Percentiles rank a stretch among this genome's conserved stretches.
These are phyloP conservation scores for Pachymerium ferrugineum DNA, from an alignment of 2,888 invertebrate species.

Conservation along the genomic window DNA sequence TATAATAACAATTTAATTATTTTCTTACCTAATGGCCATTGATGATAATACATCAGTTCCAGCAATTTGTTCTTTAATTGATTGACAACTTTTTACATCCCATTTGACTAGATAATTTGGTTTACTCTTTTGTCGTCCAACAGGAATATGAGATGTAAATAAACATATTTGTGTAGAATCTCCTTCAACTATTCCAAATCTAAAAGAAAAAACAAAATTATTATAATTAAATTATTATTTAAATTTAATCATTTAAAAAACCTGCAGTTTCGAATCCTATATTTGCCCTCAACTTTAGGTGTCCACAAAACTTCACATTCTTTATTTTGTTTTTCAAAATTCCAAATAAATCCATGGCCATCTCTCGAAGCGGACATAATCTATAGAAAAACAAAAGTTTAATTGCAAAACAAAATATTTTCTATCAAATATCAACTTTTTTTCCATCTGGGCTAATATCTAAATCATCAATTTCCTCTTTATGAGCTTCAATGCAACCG, in stretches of 20 bases:
- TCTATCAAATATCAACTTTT: constrained; percentile 42
- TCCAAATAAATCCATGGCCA: constrained; percentile 76
- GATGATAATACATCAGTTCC: constrained; percentile 70
- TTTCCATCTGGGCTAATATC: constrained; percentile 79
- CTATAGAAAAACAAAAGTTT: too few relatives aligned
- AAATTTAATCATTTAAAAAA: constrained; percentile 45
- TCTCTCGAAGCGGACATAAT: constrained; percentile 86
- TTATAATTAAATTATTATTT: not conserved
- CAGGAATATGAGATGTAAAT: constrained; percentile 66
- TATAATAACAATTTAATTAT: not conserved
- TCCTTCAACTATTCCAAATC: constrained; percentile 62
- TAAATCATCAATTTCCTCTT: constrained; percentile 88
- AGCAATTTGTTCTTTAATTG: constrained; percentile 56
- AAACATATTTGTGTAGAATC: constrained; percentile 60
- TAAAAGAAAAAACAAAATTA: constrained; percentile 37
- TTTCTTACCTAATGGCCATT: constrained; percentile 60
- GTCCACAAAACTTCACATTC: constrained; percentile 67
- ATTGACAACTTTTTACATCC: constrained; percentile 59
- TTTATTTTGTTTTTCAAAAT: constrained; percentile 60
- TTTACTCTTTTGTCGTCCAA: constrained; percentile 64
- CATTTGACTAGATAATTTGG: constrained; percentile 77
- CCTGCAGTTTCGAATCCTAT: constrained; percentile 76
- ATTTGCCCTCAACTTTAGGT: constrained; percentile 65
- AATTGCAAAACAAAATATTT: not conserved
- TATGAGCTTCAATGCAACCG: constrained; percentile 69